phyloP scores from a whole-genome alignment of 2,113 vertebrate species.

The Colinus virginianus region DNA sequence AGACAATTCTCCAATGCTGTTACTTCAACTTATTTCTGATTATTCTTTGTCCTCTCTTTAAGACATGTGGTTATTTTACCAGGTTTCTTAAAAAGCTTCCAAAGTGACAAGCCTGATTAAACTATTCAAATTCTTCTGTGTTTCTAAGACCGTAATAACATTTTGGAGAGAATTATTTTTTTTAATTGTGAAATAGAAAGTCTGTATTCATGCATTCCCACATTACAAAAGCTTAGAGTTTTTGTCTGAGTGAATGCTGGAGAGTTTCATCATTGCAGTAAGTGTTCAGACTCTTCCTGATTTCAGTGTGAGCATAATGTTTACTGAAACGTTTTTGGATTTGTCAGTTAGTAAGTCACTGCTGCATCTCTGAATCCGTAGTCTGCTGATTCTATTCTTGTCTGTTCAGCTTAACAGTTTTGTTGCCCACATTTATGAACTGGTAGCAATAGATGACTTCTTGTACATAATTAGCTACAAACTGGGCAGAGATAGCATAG shows the following conservation, averaged over 20 bases:
- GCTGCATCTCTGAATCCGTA: not conserved
- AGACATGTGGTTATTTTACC: not conserved
- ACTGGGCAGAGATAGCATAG: fast-evolving
- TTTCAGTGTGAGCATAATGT: not conserved
- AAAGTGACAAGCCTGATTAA: not conserved
- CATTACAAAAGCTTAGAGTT: not conserved
- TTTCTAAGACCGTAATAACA: not conserved
- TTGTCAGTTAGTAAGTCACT: not conserved
- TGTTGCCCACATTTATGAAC: not conserved
- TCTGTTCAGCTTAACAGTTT: not conserved
- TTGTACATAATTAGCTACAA: fast-evolving
- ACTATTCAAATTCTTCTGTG: not conserved
- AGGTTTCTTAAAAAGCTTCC: not conserved
- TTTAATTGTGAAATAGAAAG: not conserved
- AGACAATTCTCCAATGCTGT: conserved; percentile 28
- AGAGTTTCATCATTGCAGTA: not conserved
- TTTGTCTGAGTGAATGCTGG: not conserved
- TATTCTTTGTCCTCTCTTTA: not conserved
- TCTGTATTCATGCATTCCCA: not conserved
- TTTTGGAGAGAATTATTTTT: not conserved
- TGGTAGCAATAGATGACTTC: not conserved
- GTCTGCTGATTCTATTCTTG: not conserved
- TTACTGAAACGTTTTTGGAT: not conserved
- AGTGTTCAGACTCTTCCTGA: not conserved
- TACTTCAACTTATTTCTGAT: conserved; percentile 13